Evolutionary conservation across 2,888 invertebrate species (phyloP), one percentile per base, ranked within the genome.

Genomic region (Agrochola lychnidis): DNA sequence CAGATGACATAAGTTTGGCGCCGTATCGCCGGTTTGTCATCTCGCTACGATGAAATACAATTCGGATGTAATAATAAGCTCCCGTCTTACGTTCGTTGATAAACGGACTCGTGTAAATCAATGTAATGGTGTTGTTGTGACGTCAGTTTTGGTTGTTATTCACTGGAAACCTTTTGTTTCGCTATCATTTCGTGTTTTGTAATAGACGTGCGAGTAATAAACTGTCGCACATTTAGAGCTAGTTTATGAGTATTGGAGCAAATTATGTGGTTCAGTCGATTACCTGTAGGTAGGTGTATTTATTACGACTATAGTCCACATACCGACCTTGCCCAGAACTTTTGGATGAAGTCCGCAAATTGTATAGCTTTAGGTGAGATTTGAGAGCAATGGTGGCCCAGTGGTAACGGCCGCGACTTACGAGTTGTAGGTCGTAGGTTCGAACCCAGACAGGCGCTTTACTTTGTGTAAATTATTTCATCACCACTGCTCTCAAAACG

Each of bases 1-100:
- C 96, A 96, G 95, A 96, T 95, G 96, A 96, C 96, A 96, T 96
- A 96, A 96, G 94, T 96, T 96, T 94, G 94, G 93, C 92, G 93
- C 93, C 93, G 88, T 96, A 96, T 96, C 95, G 85, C 89, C 85
- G 86, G 90, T 87, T 90, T 92, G 93, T 94, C 96, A 96, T 95
- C 95, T 95, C 90, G 87, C 85, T 89, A 89, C 92, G 94, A 94
- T 95, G 95, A 94, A 95, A 94, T 93, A 95, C 95, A 94, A 95
- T 95, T 96, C 94, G 94, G 94, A 94, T 94, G 92, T 94, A 94
- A 94, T 96, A 96, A 96, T 94, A 96, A 95, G 95, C 96, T 95
- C 94, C 96, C 93, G 96, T 95, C 95, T 96, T 96, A 96, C 96
- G 95, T 94, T 90, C 79, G 83, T 89, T 92, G 94, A 94, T 95